Base-by-base conservation (phyloP, 2,888 invertebrate genomes). In the Drosophila siamana region DNA sequence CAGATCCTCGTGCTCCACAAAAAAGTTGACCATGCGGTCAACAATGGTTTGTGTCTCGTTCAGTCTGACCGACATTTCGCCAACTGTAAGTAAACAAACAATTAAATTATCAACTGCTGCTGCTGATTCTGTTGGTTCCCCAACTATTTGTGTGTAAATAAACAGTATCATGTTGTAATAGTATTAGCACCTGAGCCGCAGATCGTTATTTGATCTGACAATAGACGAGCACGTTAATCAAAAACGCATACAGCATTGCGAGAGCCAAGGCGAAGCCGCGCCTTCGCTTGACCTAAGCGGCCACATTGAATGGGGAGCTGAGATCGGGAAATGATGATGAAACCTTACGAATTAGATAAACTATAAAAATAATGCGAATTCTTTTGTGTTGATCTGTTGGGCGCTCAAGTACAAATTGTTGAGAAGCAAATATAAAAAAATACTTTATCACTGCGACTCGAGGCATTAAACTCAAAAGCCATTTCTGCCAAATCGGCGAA, bases 1-100 rank as follows among this genome's bases (percentile, higher is more conserved):
- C 75, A 90, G 70, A 89, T 92, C 92, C 89, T 92, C 92, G 78
- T 92, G 92, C 68, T 91, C 91, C 40, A 92, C 92, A 62, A 92
- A 90, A 74, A 92, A 92, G 71, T 92, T 90, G 41, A 92, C 92
- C 89, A 92, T 87, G 7, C 90, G 86, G 78, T 92, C 92, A 59
- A 92, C 91, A 43, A 91, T 90, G 44, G 91, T 91, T 36, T 89
- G 80, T 36, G 91, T 90, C 68, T 91, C 91, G 78, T 91, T 91
- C 64, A 91, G 88, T 80, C 88, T 81, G 52, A 87, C 72, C 64
- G 91, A 81, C 91, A 92, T 91, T 66, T 73, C 78, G 75, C 51
- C 69, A 71, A 76, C 88, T 85, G 55, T 15, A 69, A 63, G 44
- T 38, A 59, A 28, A 51, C 19, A 55, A 24, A 22, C 33, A 76